Base-by-base conservation (phyloP, 2,797 vertebrate species). In the Brotula barbata region DNA sequence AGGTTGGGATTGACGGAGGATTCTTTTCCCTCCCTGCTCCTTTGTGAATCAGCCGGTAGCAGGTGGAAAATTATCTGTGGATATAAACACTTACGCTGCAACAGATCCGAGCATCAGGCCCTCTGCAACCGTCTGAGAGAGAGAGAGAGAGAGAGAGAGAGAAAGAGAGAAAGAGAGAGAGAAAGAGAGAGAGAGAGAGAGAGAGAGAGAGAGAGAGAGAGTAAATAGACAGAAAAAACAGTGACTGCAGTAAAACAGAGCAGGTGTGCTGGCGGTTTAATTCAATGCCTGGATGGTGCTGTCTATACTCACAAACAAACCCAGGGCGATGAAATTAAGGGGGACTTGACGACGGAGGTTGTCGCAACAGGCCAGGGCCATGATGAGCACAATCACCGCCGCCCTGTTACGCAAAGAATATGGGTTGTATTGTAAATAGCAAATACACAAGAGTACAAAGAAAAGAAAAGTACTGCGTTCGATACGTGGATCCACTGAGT, bases 241-340 rank as follows among this genome's bases (percentile, higher is more conserved):
- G 36, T 34, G 39, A 31, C 23, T 15, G 46, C 20, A 20, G 44
- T 68, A 62, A 68, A 83, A 66, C 23, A 71, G 51, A 78, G 72
- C 71, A 81, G 77, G 70, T 73, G 71, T 51, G 71, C 23, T 21
- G 58, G 49, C 31, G 56, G 22, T 77, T 83, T 82, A 67, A 84
- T 84, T 81, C 85, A 75, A 76, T 83, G 85, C 69, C 67, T 80
- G 79, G 78, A 64, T 82, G 76, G 49, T 42, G 57, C 58, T 7
- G 66, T 44, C 11, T 75, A 58, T 77, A 94, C 94, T 94, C 90
- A 96, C 94, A 90, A 95, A 95, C 61, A 95, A 39, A 22, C 79
- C 85, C 69, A 95, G 91, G 54, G 93, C 88, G 50, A 95, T 87
- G 78, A 92, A 93, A 83, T 95, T 94, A 33, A 89, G 65, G 20